These are phyloP conservation scores for Drosophila borborema DNA, from an alignment of 2,888 invertebrate species.

Conservation along the genomic window DNA sequence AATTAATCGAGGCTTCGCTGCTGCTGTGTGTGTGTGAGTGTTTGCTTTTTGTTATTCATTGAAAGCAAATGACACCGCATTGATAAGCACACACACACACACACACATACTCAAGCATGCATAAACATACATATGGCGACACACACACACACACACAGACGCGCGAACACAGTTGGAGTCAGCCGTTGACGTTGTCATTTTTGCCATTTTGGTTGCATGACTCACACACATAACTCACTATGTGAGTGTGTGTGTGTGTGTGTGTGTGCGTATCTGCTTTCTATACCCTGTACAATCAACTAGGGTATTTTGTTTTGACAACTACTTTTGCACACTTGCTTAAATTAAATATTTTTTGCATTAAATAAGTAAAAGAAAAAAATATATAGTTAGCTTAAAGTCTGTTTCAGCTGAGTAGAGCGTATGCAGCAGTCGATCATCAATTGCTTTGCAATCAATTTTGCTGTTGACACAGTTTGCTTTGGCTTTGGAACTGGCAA, in stretches of 20 bases:
- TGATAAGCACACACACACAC: slow-evolving; percentile 43
- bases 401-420: not conserved
- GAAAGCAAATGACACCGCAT: slow-evolving; percentile 53
- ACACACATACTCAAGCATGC: slow-evolving; percentile 8
- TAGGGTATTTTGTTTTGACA: not conserved
- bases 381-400: not conserved
- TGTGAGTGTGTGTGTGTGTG: slow-evolving; percentile 22
- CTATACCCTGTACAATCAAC: slow-evolving; percentile 4
- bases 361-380: not conserved
- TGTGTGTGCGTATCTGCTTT: slow-evolving; percentile 7
- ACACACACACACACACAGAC: slow-evolving; percentile 14
- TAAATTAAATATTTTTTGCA: not conserved
- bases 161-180: slow-evolving; percentile 33
- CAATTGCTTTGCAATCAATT: not conserved
- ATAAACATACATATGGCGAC: slow-evolving; percentile 1
- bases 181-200: slow-evolving; percentile 65
- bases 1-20: slow-evolving; percentile 39
- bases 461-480: slow-evolving; percentile 73
- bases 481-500: slow-evolving; percentile 65
- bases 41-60: slow-evolving; percentile 45
- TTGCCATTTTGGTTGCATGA: slow-evolving; percentile 53
- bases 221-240: slow-evolving; percentile 42
- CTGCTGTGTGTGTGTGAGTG: slow-evolving; percentile 4
- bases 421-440: slow-evolving; percentile 8
- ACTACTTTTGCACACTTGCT: not conserved